Base-by-base conservation (phyloP, 2,797 vertebrate species). In the Clarias fuscus region DNA sequence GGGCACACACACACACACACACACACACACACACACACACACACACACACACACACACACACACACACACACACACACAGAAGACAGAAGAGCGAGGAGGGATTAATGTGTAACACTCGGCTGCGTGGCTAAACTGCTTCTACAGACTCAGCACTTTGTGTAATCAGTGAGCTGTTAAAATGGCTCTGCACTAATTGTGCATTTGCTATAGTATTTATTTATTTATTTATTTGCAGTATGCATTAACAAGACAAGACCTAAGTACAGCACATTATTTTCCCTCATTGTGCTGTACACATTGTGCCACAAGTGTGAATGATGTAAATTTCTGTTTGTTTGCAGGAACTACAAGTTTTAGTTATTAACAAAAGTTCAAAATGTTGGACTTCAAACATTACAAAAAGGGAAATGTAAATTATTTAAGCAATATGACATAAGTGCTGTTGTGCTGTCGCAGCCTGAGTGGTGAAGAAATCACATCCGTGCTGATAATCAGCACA, bases 141-240 rank as follows among this genome's bases (percentile, higher is more conserved):
- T 48, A 61, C 43, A 84, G 82, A 75, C 33, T 84, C 83, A 83
- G 82, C 82, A 83, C 82, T 83, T 83, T 83, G 68, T 84, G 71
- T 7, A 48, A 76, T 76, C 83, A 76, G 40, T 76, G 83, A 84
- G 59, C 58, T 48, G 59, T 8, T 53, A 65, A 53, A 64, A 40
- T 83, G 17, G 18, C 7, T 71, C 81, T 71, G 53, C 27, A 24
- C 48, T 61, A 59, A 83, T 72, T 83, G n/a, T 84, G 13, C n/a
- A 30, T 53, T 48, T 33, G 24, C 20, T 65, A 53, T 64, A 11
- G 59, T 59, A 59, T 81, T 17, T 27, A 43, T 48, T 43, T 37
- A 27, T 27, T 82, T 65, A 81, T 37, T 14, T 22, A 48, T 62
- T 43, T 64, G 24, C 11, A 30, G 24, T 3, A 0, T 64, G 37